Base-by-base conservation (phyloP, 2,113 vertebrate species). In the Megaceryle maxima region DNA sequence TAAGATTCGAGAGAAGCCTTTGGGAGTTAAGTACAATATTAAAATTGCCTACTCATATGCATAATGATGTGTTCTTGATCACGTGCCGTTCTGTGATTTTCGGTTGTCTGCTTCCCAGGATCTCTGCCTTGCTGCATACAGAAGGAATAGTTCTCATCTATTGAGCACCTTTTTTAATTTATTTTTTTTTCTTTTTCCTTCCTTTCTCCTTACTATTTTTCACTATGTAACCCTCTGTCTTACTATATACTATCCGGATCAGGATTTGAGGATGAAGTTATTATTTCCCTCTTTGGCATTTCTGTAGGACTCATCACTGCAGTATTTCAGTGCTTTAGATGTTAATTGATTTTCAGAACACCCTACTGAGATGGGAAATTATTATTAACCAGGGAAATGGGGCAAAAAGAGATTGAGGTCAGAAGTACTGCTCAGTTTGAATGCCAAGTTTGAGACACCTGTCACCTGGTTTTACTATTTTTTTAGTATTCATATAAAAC, bases 261-360 rank as follows among this genome's bases (percentile, higher is more conserved):
- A 78, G 73, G 39, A 39, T 79, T 66, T 75, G 53, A 85, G 74
- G 73, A 51, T 92, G 66, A 68, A 91, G 66, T 87, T 82, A 6
- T 9, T 87, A 14, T 62, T 94, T 76, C 48, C 50, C 55, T 82
- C 6, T 89, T 51, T 33, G 35, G 35, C 77, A 48, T 84, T 89
- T 89, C 74, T 76, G 37, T 79, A 85, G 70, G 53, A 69, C 63
- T 85, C 74, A 79, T 76, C 67, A 11, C 89, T 69, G 8, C 44
- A 55, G 48, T 39, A 55, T 82, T 88, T 91, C 77, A 60, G 62
- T 75, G 87, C 84, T 87, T 94, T 81, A 66, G 87, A 89, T 85
- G 62, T 87, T 95, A 95, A 96, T 85, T 96, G 96, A 85, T 96
- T 96, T 94, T 83, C 63, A 9, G 72, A 62, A 73, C 84, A 87